A percentile compares a stretch with the other conserved stretches of the same genome.
These are phyloP conservation scores for Sarotherodon lohbergeri DNA, from an alignment of 2,113 vertebrate genomes.

Conservation along the genomic window DNA sequence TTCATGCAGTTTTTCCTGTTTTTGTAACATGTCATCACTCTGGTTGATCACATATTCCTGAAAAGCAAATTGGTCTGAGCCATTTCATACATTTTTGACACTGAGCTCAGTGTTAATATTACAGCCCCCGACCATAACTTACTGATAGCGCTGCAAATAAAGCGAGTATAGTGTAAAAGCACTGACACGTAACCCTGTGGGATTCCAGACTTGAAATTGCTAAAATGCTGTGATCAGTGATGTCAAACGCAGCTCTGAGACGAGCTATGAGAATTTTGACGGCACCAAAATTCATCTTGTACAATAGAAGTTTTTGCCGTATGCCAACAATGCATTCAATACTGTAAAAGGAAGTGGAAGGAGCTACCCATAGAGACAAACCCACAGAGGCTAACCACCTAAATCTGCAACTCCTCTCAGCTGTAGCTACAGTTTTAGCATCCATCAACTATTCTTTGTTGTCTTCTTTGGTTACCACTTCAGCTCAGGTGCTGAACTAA, in stretches of 20 bases:
- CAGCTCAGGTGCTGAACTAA: neutral
- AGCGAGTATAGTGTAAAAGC: neutral
- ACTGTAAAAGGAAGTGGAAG: neutral
- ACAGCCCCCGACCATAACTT: neutral
- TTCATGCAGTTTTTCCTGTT: neutral
- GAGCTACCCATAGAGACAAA: neutral
- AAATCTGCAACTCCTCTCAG: neutral
- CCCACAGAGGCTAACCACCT: neutral
- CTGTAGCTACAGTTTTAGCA: neutral
- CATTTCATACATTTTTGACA: neutral
- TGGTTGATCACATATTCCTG: neutral
- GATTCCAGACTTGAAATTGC: neutral
- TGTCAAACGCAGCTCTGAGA: neutral
- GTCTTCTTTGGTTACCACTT: neutral
- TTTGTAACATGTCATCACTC: neutral
- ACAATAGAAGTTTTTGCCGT: neutral
- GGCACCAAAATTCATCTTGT: neutral
- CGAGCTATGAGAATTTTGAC: neutral
- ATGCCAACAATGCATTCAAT: neutral
- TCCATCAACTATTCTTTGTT: neutral
- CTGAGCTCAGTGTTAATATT: accelerated
- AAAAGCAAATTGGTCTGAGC: neutral
- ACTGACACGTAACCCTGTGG: neutral
- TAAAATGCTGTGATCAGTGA: neutral
- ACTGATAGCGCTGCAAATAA: neutral